Conservation (phyloP, 1,140 invertebrate species). For the Lordiphosa mommai region DNA sequence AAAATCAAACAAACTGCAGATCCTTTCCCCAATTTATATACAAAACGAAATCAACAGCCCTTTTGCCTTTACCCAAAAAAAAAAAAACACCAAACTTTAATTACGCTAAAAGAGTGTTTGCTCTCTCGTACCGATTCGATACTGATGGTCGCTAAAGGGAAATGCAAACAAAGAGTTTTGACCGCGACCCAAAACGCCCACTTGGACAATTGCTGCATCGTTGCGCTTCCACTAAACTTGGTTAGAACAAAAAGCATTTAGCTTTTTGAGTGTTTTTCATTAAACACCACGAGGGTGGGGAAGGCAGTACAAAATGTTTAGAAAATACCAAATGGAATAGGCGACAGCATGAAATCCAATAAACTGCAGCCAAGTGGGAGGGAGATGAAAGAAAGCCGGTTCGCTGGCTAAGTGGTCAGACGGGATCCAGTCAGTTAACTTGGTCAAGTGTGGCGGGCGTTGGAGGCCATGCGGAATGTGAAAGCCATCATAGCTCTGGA, state of each 20-base stretch:
- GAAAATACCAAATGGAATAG: constrained; percentile 62
- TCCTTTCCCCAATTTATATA: background rate
- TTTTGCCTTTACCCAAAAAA: background rate
- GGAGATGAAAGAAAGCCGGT: constrained; percentile 40
- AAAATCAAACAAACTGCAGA: too few relatives aligned
- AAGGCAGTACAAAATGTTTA: constrained; percentile 58
- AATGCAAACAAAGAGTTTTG: constrained; percentile 47
- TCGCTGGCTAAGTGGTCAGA: constrained; percentile 53
- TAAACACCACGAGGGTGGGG: constrained; percentile 8
- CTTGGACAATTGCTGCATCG: constrained; percentile 7
- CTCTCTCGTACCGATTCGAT: constrained; percentile 11
- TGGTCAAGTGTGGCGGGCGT: constrained; percentile 56
- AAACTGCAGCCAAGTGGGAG: constrained; percentile 37
- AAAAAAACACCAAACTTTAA: constrained; percentile 63
- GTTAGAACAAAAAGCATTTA: constrained; percentile 58
- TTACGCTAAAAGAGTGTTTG: constrained; percentile 59
- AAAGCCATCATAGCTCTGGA: constrained; percentile 50
- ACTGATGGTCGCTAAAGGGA: constrained; percentile 18
- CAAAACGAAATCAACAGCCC: constrained; percentile 14
- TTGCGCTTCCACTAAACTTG: constrained; percentile 64
- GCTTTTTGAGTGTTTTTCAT: constrained; percentile 48
- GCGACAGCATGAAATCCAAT: constrained; percentile 63
- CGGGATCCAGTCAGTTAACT: constrained; percentile 47
- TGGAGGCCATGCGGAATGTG: constrained; percentile 46
- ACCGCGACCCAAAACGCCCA: constrained; percentile 21